These are phyloP conservation scores for Trypoxylon attenuatum DNA, from an alignment of 2,888 invertebrate species.

Conservation along the genomic window DNA sequence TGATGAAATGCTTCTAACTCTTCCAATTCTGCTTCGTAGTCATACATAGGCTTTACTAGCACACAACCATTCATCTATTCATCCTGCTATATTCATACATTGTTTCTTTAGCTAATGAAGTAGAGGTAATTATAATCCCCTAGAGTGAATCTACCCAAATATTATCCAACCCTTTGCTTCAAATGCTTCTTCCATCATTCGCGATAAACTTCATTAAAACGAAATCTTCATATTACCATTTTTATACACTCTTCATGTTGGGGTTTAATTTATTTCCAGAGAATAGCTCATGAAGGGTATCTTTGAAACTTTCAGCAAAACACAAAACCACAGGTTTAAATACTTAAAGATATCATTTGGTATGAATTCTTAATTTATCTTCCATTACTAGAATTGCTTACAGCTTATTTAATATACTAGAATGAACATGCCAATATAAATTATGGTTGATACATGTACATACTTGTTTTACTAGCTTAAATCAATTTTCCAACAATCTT, in stretches of 20 bases:
- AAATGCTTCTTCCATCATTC: background rate
- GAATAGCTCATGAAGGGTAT: too few species aligned
- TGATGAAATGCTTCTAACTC: conserved; percentile 70
- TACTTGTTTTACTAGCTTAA: conserved; percentile 16
- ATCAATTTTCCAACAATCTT: background rate
- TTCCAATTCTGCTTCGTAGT: conserved; percentile 72
- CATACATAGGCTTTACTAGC: conserved; percentile 71
- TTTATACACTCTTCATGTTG: too few species aligned
- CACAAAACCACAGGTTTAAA: conserved; percentile 51
- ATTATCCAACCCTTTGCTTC: background rate
- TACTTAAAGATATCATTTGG: conserved; percentile 51
- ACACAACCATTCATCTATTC: conserved; percentile 66
- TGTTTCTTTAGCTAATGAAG: conserved; percentile 67
- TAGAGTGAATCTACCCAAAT: conserved; percentile 13
- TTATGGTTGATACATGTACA: conserved; percentile 12
- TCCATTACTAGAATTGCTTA: conserved; percentile 21
- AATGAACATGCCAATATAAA: conserved; percentile 1
- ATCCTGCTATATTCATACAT: conserved; percentile 69
- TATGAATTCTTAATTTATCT: conserved; percentile 37
- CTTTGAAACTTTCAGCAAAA: conserved; percentile 60
- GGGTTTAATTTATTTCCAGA: too few species aligned
- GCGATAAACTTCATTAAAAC: too few species aligned
- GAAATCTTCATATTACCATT: too few species aligned
- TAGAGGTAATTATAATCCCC: conserved; percentile 71
- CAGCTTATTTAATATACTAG: conserved; percentile 29